These are phyloP conservation scores for Phoenoteleia sp. DNA, from an alignment of 2,888 invertebrate genomes.

Conservation along the genomic window DNA sequence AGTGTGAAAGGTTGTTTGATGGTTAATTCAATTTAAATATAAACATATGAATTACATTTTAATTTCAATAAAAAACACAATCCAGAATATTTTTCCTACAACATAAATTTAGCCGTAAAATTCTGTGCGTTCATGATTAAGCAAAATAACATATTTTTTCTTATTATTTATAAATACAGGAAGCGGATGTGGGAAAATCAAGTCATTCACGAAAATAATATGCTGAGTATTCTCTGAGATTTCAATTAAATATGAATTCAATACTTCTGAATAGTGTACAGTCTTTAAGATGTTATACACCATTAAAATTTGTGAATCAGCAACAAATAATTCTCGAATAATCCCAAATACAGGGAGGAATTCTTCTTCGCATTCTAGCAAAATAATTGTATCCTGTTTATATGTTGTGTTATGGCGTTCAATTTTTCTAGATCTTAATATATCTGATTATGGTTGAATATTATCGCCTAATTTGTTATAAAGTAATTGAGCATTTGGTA, in stretches of 20 bases:
- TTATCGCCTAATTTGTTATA: neutral
- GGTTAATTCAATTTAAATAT: no score
- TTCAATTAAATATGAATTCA: slow-evolving; percentile 61
- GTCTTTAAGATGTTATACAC: slow-evolving; percentile 37
- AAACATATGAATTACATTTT: no score
- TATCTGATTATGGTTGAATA: neutral
- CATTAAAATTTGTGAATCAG: slow-evolving; percentile 28
- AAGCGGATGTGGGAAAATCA: slow-evolving; percentile 54
- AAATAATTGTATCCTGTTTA: slow-evolving; percentile 38
- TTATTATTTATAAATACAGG: slow-evolving; percentile 16
- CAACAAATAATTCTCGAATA: slow-evolving; percentile 56
- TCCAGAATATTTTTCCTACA: neutral
- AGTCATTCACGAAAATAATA: slow-evolving; percentile 28
- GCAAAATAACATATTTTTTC: slow-evolving; percentile 22
- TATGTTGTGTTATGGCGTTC: slow-evolving; percentile 35
- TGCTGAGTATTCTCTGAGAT: neutral
- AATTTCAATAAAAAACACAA: neutral
- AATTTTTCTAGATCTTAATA: slow-evolving; percentile 45
- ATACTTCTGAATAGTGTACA: slow-evolving; percentile 24
- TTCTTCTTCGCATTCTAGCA: slow-evolving; percentile 47
- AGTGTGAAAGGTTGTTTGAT: no score
- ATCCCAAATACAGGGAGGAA: slow-evolving; percentile 56
- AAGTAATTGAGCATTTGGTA: neutral
- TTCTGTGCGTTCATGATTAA: slow-evolving; percentile 29
- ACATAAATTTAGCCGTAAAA: no score